Conservation (phyloP, 2,888 invertebrate genomes). For the Tachystola acroxantha region DNA sequence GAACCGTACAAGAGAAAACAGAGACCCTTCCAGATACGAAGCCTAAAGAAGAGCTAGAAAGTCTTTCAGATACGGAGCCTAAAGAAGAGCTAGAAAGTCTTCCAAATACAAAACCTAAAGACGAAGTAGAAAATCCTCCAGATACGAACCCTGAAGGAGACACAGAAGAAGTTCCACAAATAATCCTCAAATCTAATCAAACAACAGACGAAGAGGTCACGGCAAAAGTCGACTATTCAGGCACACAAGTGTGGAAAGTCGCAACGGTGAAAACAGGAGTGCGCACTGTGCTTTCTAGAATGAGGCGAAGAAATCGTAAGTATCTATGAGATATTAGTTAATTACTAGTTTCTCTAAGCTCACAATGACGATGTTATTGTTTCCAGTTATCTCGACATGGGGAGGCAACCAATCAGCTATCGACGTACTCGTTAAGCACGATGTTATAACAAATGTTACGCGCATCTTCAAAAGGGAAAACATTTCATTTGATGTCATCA, state of each 20-base stretch:
- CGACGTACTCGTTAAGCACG: constrained; percentile 85
- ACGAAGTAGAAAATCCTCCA: constrained; percentile 20
- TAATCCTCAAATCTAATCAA: constrained; percentile 3
- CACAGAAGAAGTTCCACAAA: constrained; percentile 15
- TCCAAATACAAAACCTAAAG: constrained; percentile 12
- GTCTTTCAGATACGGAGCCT: constrained; percentile 14
- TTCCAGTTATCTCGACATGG: constrained; percentile 81
- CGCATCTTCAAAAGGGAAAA: constrained; percentile 79
- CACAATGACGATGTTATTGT: constrained; percentile 12
- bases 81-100: constrained; percentile 21
- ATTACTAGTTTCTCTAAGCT: not conserved
- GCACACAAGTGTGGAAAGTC: constrained; percentile 88
- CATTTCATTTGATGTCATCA: constrained; percentile 83
- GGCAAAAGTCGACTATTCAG: constrained; percentile 81
- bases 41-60: constrained; percentile 13
- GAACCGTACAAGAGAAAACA: no score
- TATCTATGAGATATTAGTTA: constrained; percentile 5
- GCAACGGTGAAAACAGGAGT: constrained; percentile 65
- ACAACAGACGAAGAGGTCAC: constrained; percentile 24
- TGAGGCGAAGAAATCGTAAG: constrained; percentile 61
- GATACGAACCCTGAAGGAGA: constrained; percentile 16
- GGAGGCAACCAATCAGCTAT: constrained; percentile 79
- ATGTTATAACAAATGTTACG: constrained; percentile 80
- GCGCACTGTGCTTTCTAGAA: constrained; percentile 42
- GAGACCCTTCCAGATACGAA: no score